Percentiles rank a stretch among this genome's conserved stretches.
Conservation (phyloP, 2,797 vertebrate genomes). For the Lithobates sylvaticus region DNA sequence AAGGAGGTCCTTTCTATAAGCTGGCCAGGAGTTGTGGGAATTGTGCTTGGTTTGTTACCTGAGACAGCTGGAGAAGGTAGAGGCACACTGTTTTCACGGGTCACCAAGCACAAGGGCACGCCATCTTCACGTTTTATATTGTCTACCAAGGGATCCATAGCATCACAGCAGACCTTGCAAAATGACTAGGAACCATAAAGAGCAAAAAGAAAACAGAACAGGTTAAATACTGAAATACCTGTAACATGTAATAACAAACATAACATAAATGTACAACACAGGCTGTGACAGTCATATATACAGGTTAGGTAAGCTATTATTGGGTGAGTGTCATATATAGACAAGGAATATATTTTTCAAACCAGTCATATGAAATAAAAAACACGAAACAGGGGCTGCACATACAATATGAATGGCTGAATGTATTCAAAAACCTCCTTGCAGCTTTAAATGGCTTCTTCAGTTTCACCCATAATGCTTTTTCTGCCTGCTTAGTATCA, state of each 20-base stretch:
- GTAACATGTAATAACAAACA: too few species aligned
- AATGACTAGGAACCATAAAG: neutral
- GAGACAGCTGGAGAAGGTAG: neutral
- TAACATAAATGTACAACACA: neutral
- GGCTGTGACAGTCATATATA: neutral
- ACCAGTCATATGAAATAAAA: neutral
- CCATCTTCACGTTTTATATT: conserved; percentile 1
- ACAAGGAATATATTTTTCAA: neutral
- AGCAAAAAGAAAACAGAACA: neutral
- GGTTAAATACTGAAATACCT: neutral
- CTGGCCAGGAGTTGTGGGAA: too few species aligned
- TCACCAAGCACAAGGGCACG: neutral
- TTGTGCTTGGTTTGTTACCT: conserved; percentile 22
- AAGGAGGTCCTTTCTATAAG: too few species aligned
- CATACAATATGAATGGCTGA: neutral
- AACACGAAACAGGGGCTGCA: neutral
- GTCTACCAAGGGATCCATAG: conserved; percentile 29
- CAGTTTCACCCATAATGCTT: neutral
- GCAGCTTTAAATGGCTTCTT: neutral
- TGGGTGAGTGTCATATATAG: neutral
- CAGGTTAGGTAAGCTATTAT: neutral
- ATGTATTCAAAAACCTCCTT: neutral
- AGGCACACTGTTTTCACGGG: neutral
- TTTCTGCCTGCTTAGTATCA: neutral
- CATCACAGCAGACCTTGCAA: neutral